Evolutionary conservation across 2,113 vertebrate species (phyloP).

Genomic region (Salvator merianae): DNA sequence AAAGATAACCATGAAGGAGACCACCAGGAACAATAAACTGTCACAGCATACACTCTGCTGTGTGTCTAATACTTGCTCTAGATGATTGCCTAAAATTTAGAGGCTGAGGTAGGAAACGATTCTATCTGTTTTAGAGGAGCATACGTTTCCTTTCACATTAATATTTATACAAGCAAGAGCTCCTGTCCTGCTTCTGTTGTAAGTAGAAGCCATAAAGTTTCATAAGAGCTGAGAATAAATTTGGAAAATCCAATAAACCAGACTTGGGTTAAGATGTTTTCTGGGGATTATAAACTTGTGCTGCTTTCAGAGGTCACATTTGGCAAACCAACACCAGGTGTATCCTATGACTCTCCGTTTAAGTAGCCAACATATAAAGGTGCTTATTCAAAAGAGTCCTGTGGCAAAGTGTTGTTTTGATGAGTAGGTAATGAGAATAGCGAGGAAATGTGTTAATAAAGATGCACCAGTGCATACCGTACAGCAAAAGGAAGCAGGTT

Average conservation of each 20-base stretch:
- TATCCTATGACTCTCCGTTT: not conserved
- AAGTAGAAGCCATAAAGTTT: not conserved
- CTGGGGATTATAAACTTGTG: not conserved
- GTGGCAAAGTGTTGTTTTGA: not conserved
- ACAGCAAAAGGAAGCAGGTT: not conserved
- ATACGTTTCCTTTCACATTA: not conserved
- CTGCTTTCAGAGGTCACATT: not conserved
- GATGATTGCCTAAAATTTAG: not conserved
- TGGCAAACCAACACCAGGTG: not conserved
- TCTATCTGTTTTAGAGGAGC: not conserved
- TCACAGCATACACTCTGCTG: not conserved
- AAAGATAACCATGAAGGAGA: not conserved
- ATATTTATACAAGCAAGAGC: slow-evolving; percentile 2
- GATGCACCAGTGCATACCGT: not conserved
- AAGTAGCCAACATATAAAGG: not conserved
- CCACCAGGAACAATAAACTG: not conserved
- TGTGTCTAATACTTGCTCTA: not conserved
- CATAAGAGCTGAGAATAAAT: not conserved
- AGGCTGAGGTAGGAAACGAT: slow-evolving; percentile 5
- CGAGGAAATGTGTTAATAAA: not conserved
- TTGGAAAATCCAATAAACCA: not conserved
- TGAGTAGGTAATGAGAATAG: not conserved
- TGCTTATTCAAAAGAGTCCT: not conserved
- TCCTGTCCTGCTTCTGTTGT: not conserved
- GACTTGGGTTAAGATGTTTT: not conserved